Base-by-base conservation (phyloP, 2,113 vertebrate species). In the Podilymbus podiceps region DNA sequence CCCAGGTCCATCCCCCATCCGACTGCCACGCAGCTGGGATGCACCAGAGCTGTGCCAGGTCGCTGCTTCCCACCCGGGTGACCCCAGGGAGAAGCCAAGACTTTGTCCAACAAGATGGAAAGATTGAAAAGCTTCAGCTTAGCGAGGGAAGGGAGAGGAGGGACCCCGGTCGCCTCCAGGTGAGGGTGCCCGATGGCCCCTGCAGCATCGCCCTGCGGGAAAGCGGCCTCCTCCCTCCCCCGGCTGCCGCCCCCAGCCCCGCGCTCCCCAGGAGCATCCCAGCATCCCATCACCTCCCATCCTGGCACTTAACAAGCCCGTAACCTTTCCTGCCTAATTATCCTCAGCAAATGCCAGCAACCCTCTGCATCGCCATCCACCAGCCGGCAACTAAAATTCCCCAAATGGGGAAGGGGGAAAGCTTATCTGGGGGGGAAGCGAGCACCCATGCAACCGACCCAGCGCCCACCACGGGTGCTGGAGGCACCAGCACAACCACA, bases 391-490 rank as follows among this genome's bases (percentile, higher is more conserved):
- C 58, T 23, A 3, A 19, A 64, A 12, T 1, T 8, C 62, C 66
- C 24, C 31, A 7, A 21, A 22, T 0, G 2, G 21, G 15, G 47
- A 67, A 35, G 9, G 23, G 15, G 44, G 11, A 28, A 56, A 35
- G 8, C 35, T 56, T 21, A 0, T 4, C 0, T 1, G 4, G 7
- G n/a, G 9, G 12, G 47, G 14, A 7, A 18, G 11, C 0, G 1
- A 72, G 49, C 31, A 25, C 6, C 56, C 66, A 19, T 2, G 4
- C 40, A 66, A 44, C 63, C 0, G 0, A 33, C 7, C 42, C 76
- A 11, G 1, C 2, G 0, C 56, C 5, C 24, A 0, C 24, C 67
- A 0, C 0, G 7, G 69, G 11, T 1, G 69, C 27, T 3, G 74
- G 55, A 55, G 66, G 12, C 0, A 3, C 35, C 0, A 1, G 60